Percentiles rank a stretch among this genome's conserved stretches.
Conservation (phyloP, 2,113 vertebrate species). For the pig (Sus scrofa) region DNA sequence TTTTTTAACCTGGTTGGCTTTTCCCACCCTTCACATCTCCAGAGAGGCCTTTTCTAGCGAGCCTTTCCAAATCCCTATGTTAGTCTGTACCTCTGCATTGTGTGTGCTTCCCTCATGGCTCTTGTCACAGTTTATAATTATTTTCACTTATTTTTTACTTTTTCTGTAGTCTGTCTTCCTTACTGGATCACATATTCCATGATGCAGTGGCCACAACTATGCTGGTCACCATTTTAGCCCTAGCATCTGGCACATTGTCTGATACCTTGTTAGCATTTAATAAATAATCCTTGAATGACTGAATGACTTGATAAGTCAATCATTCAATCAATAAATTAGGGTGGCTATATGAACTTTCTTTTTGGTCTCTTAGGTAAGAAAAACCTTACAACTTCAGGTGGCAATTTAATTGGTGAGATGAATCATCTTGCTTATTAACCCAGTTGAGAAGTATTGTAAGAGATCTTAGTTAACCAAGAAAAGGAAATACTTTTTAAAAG, state of each 20-base stretch:
- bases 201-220: not conserved
- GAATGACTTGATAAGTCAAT: constrained; percentile 50
- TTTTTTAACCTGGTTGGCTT: not conserved
- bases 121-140: not conserved
- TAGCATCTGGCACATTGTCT: constrained; percentile 9
- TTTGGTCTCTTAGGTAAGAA: constrained; percentile 61
- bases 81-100: not conserved
- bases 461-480: constrained; percentile 56
- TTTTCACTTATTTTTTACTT: constrained; percentile 14
- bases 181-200: not conserved
- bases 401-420: constrained; percentile 54
- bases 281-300: constrained; percentile 38
- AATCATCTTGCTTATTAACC: constrained; percentile 47
- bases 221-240: not conserved
- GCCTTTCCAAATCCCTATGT: not conserved
- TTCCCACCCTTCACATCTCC: constrained; percentile 29
- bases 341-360: constrained; percentile 11
- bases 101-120: not conserved
- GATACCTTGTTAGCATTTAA: not conserved
- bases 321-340: constrained; percentile 18
- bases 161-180: not conserved
- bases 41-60: not conserved
- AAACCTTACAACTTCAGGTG: constrained; percentile 47
- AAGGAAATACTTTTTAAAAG: constrained; percentile 26
- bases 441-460: constrained; percentile 34